Conservation (phyloP, 2,888 invertebrate genomes). For the Oligia latruncula region DNA sequence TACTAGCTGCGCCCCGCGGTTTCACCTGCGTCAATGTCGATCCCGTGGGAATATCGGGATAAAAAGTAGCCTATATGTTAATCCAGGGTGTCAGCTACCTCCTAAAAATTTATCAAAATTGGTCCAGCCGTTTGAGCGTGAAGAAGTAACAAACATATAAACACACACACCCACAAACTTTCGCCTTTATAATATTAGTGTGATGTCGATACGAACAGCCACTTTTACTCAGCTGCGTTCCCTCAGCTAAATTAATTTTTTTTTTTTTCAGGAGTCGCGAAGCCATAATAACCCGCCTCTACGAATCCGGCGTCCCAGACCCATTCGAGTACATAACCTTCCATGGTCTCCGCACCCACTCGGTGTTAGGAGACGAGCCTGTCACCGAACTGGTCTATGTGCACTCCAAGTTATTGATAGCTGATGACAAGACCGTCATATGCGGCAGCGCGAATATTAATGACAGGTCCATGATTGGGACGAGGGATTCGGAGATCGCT, state of each 20-base stretch:
- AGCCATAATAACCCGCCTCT: slow-evolving; percentile 94
- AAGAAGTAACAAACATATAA: too few relatives aligned
- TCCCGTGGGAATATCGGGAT: too few relatives aligned
- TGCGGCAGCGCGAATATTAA: slow-evolving; percentile 99
- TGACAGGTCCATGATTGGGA: slow-evolving; percentile 98
- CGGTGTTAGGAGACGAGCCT: slow-evolving; percentile 93
- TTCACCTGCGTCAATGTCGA: too few relatives aligned
- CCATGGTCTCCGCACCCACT: slow-evolving; percentile 96
- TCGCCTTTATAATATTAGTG: too few relatives aligned
- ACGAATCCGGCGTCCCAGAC: slow-evolving; percentile 94
- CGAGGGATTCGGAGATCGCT: slow-evolving; percentile 98
- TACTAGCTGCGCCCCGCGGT: too few relatives aligned
- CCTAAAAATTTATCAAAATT: too few relatives aligned
- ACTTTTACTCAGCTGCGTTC: neutral
- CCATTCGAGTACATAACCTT: slow-evolving; percentile 97
- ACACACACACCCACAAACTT: too few relatives aligned
- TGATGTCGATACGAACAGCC: neutral
- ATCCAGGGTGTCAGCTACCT: too few relatives aligned
- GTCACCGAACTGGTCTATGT: slow-evolving; percentile 99
- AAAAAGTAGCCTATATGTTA: too few relatives aligned
- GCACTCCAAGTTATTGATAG: slow-evolving; percentile 98
- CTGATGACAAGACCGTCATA: slow-evolving; percentile 97
- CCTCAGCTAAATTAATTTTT: neutral
- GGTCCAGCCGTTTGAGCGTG: too few relatives aligned
- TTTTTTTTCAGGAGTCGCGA: slow-evolving; percentile 92